A percentile compares a stretch with the other conserved stretches of the same genome.
Conservation (phyloP, 1,140 invertebrate genomes). For the Lucilia cuprina region DNA sequence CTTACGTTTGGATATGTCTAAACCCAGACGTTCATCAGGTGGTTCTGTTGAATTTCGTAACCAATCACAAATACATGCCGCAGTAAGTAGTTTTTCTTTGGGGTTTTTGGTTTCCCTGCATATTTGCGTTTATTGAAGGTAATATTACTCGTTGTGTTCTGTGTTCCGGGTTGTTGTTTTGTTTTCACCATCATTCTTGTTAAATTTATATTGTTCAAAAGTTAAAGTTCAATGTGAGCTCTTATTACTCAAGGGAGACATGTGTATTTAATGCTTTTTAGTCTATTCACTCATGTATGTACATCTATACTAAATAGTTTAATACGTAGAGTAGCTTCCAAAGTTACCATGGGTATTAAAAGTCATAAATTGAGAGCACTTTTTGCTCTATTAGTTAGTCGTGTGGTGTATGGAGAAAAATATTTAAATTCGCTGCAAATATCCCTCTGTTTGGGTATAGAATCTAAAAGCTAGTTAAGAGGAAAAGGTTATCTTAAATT, state of each 20-base stretch:
- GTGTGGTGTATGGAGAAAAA: too few species aligned
- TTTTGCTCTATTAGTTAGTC: too few species aligned
- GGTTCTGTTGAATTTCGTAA: slow-evolving; percentile 64
- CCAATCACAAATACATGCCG: slow-evolving; percentile 30
- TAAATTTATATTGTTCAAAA: not conserved
- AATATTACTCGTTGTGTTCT: not conserved
- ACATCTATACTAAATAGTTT: not conserved
- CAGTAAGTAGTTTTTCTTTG: slow-evolving; percentile 37
- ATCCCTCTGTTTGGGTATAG: too few species aligned
- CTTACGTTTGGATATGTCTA: slow-evolving; percentile 62
- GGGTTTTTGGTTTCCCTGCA: not conserved
- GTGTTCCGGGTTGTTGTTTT: not conserved
- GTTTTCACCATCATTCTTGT: not conserved
- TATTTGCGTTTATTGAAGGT: not conserved
- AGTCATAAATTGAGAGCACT: too few species aligned
- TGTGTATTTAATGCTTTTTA: slow-evolving; percentile 3
- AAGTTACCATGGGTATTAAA: too few species aligned
- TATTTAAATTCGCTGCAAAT: too few species aligned
- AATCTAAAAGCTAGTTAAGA: too few species aligned
- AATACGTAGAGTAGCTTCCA: too few species aligned
- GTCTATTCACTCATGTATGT: not conserved
- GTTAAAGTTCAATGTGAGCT: slow-evolving; percentile 2
- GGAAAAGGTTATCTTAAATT: too few species aligned
- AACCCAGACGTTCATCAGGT: slow-evolving; percentile 64
- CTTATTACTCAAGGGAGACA: not conserved